These are phyloP conservation scores for Nannoperca australis DNA, from an alignment of 2,797 vertebrate species.

Conservation along the genomic window DNA sequence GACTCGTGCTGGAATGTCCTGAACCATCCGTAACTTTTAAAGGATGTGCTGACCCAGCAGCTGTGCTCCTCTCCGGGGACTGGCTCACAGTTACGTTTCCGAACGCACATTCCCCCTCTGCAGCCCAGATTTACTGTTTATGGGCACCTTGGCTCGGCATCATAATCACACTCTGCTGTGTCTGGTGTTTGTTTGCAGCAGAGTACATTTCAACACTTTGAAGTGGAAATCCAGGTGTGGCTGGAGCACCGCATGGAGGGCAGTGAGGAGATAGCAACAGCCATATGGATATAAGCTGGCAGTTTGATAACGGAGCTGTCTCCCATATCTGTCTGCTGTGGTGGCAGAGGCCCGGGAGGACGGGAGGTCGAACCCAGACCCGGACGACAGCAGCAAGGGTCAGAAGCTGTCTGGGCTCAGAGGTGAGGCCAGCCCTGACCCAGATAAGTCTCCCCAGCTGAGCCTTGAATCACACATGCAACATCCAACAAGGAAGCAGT, in stretches of 20 bases:
- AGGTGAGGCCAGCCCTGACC: slow-evolving; percentile 59
- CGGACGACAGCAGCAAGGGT: slow-evolving; percentile 12
- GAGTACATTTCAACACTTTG: slow-evolving; percentile 57
- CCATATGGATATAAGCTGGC: slow-evolving; percentile 40
- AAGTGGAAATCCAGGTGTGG: slow-evolving; percentile 68
- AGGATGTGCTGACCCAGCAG: slow-evolving; percentile 76
- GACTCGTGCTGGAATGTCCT: slow-evolving; percentile 56
- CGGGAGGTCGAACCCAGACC: slow-evolving; percentile 32
- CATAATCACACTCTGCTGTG: slow-evolving; percentile 60
- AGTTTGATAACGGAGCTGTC: slow-evolving; percentile 50
- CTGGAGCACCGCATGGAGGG: slow-evolving; percentile 48
- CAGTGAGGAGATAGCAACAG: slow-evolving; percentile 40
- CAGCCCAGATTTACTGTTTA: slow-evolving; percentile 65
- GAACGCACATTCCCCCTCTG: slow-evolving; percentile 29
- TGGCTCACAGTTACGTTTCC: slow-evolving; percentile 55
- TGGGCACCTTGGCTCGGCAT: slow-evolving; percentile 55
- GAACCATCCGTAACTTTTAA: slow-evolving; percentile 65
- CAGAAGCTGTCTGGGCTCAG: slow-evolving; percentile 29
- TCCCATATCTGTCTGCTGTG: slow-evolving; percentile 20
- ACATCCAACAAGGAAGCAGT: slow-evolving; percentile 43
- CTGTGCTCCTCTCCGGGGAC: slow-evolving; percentile 64
- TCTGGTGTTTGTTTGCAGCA: slow-evolving; percentile 72
- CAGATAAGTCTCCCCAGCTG: slow-evolving; percentile 46
- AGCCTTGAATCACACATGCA: slow-evolving; percentile 47
- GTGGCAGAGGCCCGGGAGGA: slow-evolving; percentile 18